Evolutionary conservation across 2,888 invertebrate species (phyloP).

Genomic region (Drosophila phalerata): DNA sequence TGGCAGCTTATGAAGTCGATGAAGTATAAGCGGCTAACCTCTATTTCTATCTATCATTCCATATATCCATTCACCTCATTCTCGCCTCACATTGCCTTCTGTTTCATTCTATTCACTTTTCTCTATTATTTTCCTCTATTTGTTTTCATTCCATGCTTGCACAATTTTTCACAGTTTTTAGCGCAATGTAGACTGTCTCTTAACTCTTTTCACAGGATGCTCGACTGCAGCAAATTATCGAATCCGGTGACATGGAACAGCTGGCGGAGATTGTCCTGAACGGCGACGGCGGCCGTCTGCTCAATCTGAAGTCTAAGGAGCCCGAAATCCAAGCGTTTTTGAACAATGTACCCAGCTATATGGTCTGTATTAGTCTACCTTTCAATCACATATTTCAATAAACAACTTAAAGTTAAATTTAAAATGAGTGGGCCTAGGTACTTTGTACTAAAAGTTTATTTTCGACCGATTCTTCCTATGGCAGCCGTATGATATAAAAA

Average conservation of each 20-base stretch:
- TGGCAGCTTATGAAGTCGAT: constrained; percentile 84
- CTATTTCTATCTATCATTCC: constrained; percentile 7
- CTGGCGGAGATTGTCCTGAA: constrained; percentile 95
- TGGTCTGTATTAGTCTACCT: constrained; percentile 87
- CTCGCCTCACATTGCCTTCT: constrained; percentile 11
- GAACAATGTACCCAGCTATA: constrained; percentile 94
- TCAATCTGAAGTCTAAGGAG: constrained; percentile 90
- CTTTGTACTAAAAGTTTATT: no score
- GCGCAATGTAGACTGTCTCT: constrained; percentile 22
- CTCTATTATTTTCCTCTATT: not conserved
- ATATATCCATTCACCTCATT: not conserved
- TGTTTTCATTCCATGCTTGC: constrained; percentile 37
- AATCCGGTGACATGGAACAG: constrained; percentile 94
- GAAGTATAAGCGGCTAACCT: constrained; percentile 76
- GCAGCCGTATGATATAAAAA: no score
- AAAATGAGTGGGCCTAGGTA: no score
- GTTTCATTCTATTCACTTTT: not conserved
- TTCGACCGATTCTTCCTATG: no score
- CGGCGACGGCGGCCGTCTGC: constrained; percentile 93
- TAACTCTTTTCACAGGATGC: constrained; percentile 86
- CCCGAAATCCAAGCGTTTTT: constrained; percentile 94
- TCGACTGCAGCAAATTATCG: constrained; percentile 89
- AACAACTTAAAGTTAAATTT: no score
- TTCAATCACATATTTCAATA: no score
- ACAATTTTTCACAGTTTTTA: not conserved